Evolutionary conservation across 2,797 vertebrate species (phyloP), one percentile per base, ranked within the genome.

Genomic region (Rhinophrynus dorsalis): DNA sequence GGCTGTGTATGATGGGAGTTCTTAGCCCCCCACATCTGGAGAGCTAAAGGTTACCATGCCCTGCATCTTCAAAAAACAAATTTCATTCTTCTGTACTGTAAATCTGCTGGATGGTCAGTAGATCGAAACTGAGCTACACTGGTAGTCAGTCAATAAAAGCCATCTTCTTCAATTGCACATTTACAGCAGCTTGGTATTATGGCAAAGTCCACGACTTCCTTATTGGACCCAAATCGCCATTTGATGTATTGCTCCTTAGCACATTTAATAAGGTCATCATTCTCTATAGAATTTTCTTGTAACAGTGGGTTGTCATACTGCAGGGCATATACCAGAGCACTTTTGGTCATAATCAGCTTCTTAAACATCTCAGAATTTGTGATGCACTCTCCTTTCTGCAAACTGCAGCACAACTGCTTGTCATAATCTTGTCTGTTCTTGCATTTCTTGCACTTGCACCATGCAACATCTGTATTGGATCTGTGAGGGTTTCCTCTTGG

Each of bases 341-440:
- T 4, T 18, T 75, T 85, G 23, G 73, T 68, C 20, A 94, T 75
- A 58, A 93, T 78, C 0, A 95, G 83, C 62, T 67, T 77, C 42
- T 75, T 27, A 20, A 96, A 93, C 0, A 80, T 74, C 1, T 72
- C 15, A 0, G 91, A 91, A 3, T 79, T 78, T 42, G 89, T 81
- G 78, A 94, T 85, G 79, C 85, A 90, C 15, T 74, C 38, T 0
- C 90, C 90, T 0, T 37, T 40, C 11, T 72, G 45, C 0, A 2
- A 68, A 71, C 94, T 94, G 82, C 94, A 92, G 83, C 94, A 92
- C 51, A 95, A 84, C 83, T 92, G 88, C 77, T 94, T 87, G 0
- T 82, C 76, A 1, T 47, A 75, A 6, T 54, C 24, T 0, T 59
- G 32, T 1, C 77, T 66, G 40, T 83, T 15, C 1, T 13, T 20